Evolutionary conservation across 2,113 vertebrate genomes (phyloP), one percentile per base, ranked within the genome.

Genomic region (Antidorcas marsupialis): DNA sequence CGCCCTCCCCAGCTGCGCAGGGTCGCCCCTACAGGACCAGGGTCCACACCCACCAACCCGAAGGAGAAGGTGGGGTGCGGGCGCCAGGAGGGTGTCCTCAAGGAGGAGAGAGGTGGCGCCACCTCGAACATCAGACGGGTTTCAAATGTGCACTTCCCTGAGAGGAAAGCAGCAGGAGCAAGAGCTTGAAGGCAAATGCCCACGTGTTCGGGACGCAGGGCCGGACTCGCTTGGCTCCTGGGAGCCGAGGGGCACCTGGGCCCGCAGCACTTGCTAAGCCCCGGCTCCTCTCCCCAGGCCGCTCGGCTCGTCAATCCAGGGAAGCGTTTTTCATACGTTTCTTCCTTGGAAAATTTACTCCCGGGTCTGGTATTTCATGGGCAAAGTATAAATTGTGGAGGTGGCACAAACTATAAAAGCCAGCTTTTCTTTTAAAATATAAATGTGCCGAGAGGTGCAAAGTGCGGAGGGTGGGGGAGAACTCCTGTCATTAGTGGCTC

Each of bases 351-450:
- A 98, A 98, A 97, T 91, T 76, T 21, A 78, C 81, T 97, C 96
- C 97, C 96, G 9, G 94, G 95, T 97, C 95, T 50, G 93, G 94
- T 71, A 92, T 97, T 95, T 98, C 62, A 79, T 79, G 96, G 97
- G 93, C 97, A 97, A 97, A 98, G 96, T 86, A 97, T 97, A 98
- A 98, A 98, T 81, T 97, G 96, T 71, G 97, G 98, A 96, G 96
- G 96, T 79, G 95, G 87, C 89, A 96, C 86, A 89, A 95, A 94
- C 59, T 43, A 8, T 25, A 28, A 74, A 86, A 88, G 62, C 92
- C 82, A 97, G 95, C 96, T 98, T 98, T 97, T 98, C 97, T 97
- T 98, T 98, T 97, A 98, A 97, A 98, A 97, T 98, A 97, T 92
- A 98, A 98, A 98, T 81, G 89, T 93, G 95, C 95, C 79, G 96